phyloP scores from a whole-genome alignment of 2,113 vertebrate genomes.

The Ameiurus melas region DNA sequence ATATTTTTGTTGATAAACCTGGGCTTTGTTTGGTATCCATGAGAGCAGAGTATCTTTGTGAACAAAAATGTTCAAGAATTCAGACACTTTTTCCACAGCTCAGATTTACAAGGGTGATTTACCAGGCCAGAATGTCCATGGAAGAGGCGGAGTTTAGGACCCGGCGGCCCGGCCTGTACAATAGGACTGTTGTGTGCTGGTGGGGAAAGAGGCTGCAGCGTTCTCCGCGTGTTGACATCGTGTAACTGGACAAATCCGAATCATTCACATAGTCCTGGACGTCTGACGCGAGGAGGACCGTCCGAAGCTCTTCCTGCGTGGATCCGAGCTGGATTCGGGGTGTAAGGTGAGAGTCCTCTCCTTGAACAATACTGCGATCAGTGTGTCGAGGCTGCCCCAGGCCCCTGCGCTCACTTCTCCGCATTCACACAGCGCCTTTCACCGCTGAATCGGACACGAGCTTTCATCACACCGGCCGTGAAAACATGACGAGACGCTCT shows the following conservation, averaged over 20 bases:
- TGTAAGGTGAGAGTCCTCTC: constrained; percentile 67
- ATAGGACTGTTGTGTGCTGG: constrained; percentile 86
- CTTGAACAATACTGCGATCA: constrained; percentile 63
- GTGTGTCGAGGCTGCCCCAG: constrained; percentile 57
- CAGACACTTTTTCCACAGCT: no score
- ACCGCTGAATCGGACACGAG: background rate
- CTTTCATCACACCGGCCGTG: background rate
- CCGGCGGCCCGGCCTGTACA: constrained; percentile 81
- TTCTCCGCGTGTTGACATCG: constrained; percentile 59
- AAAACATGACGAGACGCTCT: background rate
- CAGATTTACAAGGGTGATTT: no score
- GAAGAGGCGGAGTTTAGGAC: constrained; percentile 81
- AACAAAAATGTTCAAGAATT: no score
- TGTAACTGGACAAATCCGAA: constrained; percentile 48
- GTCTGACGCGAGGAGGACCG: background rate
- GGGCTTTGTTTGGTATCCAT: no score
- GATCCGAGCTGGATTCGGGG: constrained; percentile 21
- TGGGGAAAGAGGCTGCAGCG: constrained; percentile 59
- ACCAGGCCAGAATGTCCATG: constrained; percentile 55
- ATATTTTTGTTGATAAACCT: no score
- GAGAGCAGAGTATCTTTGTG: no score
- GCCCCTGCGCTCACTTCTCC: constrained; percentile 4
- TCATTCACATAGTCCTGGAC: background rate
- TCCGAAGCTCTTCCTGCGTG: constrained; percentile 11
- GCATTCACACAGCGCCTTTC: background rate